A percentile compares a stretch with the other conserved stretches of the same genome.
Evolutionary conservation across 30 jellyfish, hydroid and myxozoan species (phyloP).

Genomic region (Hydra vulgaris): DNA sequence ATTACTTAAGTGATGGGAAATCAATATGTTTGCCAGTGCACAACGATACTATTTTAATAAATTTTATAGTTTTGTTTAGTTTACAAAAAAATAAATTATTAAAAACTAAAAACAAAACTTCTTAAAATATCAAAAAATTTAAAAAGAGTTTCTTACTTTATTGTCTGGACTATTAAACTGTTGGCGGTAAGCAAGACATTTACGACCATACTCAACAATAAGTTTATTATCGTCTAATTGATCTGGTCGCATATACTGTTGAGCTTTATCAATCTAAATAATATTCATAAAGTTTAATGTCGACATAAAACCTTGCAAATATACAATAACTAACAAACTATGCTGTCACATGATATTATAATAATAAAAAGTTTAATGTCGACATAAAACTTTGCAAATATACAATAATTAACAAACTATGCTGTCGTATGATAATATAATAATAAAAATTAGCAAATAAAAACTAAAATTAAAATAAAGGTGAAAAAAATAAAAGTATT

Average conservation of each 20-base stretch:
- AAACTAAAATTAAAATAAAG: too few relatives aligned
- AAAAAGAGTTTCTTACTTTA: slow-evolving; percentile 18
- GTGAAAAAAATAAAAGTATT: too few relatives aligned
- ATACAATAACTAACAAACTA: too few relatives aligned
- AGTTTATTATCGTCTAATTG: slow-evolving; percentile 39
- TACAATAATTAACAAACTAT: too few relatives aligned
- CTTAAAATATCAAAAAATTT: too few relatives aligned
- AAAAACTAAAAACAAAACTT: not conserved
- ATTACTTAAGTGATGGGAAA: slow-evolving; percentile 35
- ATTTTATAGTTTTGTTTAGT: not conserved
- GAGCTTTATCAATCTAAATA: slow-evolving; percentile 34
- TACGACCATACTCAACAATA: slow-evolving; percentile 47
- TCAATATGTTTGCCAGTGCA: slow-evolving; percentile 24
- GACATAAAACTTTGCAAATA: too few relatives aligned
- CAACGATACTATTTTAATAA: slow-evolving; percentile 30
- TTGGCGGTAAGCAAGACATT: slow-evolving; percentile 47
- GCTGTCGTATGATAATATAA: too few relatives aligned
- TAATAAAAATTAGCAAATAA: too few relatives aligned
- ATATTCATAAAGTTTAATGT: too few relatives aligned
- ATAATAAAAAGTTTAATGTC: too few relatives aligned
- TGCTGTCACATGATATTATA: too few relatives aligned
- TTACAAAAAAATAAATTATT: not conserved
- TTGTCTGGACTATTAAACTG: slow-evolving; percentile 32
- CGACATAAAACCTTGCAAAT: too few relatives aligned
- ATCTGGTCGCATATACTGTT: slow-evolving; percentile 15